Percentiles rank a stretch among this genome's conserved stretches.
These are phyloP conservation scores for Ophioninae sp. DNA, from an alignment of 2,888 invertebrate species.

Conservation along the genomic window DNA sequence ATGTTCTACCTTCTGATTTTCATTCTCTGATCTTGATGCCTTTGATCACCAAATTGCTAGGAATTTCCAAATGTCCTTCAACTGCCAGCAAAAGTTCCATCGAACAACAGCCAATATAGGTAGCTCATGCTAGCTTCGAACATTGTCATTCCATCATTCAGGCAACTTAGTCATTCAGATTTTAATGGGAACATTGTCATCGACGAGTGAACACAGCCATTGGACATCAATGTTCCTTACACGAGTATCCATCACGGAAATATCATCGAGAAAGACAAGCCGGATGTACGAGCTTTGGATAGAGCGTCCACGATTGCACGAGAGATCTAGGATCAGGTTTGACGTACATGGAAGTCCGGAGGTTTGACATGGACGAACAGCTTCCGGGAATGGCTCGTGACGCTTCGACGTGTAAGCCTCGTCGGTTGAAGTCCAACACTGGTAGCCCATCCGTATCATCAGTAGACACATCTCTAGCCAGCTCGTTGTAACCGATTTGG, in stretches of 20 bases:
- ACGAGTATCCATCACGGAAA: background rate
- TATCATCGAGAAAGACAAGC: background rate
- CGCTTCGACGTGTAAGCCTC: constrained; percentile 12
- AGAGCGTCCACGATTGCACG: background rate
- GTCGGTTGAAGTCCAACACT: background rate
- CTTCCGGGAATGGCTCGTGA: constrained; percentile 29
- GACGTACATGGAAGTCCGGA: constrained; percentile 3
- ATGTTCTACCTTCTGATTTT: background rate
- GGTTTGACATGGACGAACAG: constrained; percentile 38
- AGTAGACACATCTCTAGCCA: background rate
- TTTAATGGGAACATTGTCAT: background rate
- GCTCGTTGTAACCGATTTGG: background rate
- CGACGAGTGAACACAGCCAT: no score
- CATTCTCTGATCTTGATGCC: background rate
- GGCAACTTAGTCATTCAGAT: background rate
- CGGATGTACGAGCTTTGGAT: background rate
- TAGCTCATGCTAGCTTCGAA: background rate
- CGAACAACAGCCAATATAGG: background rate
- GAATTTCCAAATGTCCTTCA: background rate
- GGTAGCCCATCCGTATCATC: background rate
- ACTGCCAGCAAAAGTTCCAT: background rate
- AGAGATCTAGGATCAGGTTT: background rate
- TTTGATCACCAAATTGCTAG: background rate
- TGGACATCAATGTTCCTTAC: background rate
- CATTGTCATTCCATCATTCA: background rate